Conservation (phyloP, 2,113 vertebrate species). For the Formicarius rufipectus region DNA sequence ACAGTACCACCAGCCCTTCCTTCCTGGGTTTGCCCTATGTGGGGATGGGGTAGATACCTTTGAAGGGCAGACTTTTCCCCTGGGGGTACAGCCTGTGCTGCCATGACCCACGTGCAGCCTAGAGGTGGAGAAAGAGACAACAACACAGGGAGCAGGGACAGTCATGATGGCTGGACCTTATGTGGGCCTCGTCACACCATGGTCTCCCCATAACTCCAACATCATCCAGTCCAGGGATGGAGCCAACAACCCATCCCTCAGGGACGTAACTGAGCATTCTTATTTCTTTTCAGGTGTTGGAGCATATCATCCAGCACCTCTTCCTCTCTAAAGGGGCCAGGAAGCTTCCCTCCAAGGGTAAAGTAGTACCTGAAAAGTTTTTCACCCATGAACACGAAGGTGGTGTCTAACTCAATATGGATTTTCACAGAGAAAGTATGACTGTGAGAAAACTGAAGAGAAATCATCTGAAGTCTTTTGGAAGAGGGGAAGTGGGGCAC, state of each 20-base stretch:
- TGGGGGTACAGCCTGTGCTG: accelerated
- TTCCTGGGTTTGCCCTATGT: background rate
- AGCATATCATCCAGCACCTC: background rate
- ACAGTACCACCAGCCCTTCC: background rate
- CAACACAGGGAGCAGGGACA: accelerated
- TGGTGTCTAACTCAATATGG: background rate
- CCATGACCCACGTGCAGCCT: accelerated
- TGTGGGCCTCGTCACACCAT: accelerated
- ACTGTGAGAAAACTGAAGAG: background rate
- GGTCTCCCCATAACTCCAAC: background rate
- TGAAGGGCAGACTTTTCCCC: background rate
- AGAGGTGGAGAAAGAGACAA: background rate
- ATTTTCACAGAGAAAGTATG: background rate
- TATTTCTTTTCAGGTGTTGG: background rate
- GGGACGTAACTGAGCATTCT: accelerated
- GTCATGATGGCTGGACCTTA: background rate
- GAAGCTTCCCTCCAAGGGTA: background rate
- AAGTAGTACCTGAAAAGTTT: background rate
- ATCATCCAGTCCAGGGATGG: accelerated
- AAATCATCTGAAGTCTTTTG: background rate
- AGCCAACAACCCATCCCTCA: background rate
- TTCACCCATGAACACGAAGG: background rate
- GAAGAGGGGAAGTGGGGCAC: background rate
- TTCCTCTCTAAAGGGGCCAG: background rate
- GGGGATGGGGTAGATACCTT: background rate